Base-by-base conservation (phyloP, 2,113 vertebrate genomes). In the Microtus ochrogaster region DNA sequence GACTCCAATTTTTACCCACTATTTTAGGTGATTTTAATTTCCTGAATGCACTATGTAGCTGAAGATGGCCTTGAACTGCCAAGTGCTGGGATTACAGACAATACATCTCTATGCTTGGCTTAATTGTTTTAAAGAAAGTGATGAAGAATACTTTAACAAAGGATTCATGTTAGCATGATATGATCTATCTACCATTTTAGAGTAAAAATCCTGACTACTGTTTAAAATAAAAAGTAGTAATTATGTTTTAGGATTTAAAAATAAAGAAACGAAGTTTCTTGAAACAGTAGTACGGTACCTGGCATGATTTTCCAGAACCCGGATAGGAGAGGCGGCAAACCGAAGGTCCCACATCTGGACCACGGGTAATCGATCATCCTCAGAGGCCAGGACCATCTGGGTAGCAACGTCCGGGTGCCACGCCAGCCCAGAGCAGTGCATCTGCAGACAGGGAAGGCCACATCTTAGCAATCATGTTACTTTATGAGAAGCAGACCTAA, bases 381-480 rank as follows among this genome's bases (percentile, higher is more conserved):
- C 99, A 0, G 99, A 99, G 83, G 99, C 98, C 96, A 99, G 90
- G 28, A 99, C 99, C 99, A 99, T 98, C 98, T 99, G 99, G 17
- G 99, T 99, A 92, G 99, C 99, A 77, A 99, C 98, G 55, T 99
- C 99, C 3, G 99, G 99, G 97, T 99, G 99, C 99, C 99, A 99
- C 0, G 99, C 99, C 97, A 99, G 97, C 36, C 99, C 99, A 1
- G 99, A 99, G 95, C 99, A 99, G 97, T 99, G 99, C 99, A 99
- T 99, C 99, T 99, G 92, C 21, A 88, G 61, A 96, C 0, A 65
- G 65, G 28, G 17, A 95, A 92, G n/a, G 73, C 17, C 83, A 96
- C 6, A 76, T 78, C 84, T 94, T 96, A 97, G 41, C 30, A 91
- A 91, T 63, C 70, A 66, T 33, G 68, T 79, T 52, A 83, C 72